These are phyloP conservation scores for Tachina fera DNA, from an alignment of 2,888 invertebrate genomes.

Conservation along the genomic window DNA sequence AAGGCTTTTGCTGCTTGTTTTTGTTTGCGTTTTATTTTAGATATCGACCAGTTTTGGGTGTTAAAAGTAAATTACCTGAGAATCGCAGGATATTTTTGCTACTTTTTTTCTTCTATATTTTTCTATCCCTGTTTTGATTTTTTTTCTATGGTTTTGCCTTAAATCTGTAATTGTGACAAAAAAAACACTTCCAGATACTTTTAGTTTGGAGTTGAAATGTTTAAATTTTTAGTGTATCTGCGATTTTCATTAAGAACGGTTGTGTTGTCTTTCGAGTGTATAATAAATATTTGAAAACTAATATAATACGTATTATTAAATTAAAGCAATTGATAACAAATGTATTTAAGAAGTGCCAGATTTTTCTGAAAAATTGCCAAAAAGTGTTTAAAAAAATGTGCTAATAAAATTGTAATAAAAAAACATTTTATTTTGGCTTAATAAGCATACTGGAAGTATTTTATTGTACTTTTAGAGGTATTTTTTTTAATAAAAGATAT, in stretches of 20 bases:
- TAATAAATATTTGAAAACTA: not conserved
- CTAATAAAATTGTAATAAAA: no score
- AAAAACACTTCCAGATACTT: conserved; percentile 1
- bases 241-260: conserved; percentile 54
- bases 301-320: no score
- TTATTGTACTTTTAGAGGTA: no score
- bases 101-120: conserved; percentile 18
- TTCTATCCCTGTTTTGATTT: not conserved
- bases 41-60: conserved; percentile 31
- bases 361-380: no score
- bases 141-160: conserved; percentile 34
- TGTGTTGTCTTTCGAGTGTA: conserved; percentile 7
- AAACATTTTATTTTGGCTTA: no score
- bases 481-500: no score
- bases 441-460: no score
- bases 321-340: no score
- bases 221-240: conserved; percentile 50
- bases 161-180: conserved; percentile 18
- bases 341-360: no score
- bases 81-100: conserved; percentile 53
- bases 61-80: conserved; percentile 39
- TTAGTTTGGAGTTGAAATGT: conserved; percentile 14
- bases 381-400: no score
- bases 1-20: not conserved
- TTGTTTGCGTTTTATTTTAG: not conserved